Evolutionary conservation across 2,888 invertebrate species (phyloP).

Genomic region (Thymelicus acteon): DNA sequence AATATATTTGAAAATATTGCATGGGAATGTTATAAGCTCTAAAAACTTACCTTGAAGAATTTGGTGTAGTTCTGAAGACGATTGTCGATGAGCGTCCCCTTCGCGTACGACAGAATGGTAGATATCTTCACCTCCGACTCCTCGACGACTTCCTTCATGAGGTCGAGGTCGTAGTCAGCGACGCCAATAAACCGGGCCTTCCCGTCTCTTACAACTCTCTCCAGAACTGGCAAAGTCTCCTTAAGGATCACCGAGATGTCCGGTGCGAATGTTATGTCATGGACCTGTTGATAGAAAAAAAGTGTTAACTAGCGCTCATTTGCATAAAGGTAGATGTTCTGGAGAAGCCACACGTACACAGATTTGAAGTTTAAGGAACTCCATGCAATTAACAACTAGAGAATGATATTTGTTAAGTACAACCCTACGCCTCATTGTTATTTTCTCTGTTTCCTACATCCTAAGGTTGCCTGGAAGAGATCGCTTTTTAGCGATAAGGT

Average conservation of each 20-base stretch:
- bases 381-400: no score
- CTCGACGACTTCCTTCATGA: conserved; percentile 90
- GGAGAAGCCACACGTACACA: no score
- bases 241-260: conserved; percentile 90
- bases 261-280: conserved; percentile 95
- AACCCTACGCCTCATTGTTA: no score
- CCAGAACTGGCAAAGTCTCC: conserved; percentile 94
- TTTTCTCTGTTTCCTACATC: no score
- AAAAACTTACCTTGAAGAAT: conserved; percentile 88
- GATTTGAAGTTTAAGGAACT: no score
- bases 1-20: no score
- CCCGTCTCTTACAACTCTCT: conserved; percentile 88
- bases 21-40: no score
- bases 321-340: no score
- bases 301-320: background rate
- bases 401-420: no score
- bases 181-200: conserved; percentile 93
- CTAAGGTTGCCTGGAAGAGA: no score
- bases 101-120: conserved; percentile 90
- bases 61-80: conserved; percentile 89
- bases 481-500: no score
- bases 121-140: conserved; percentile 87
- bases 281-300: conserved; percentile 86
- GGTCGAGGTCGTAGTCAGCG: conserved; percentile 93
- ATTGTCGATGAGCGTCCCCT: conserved; percentile 92